Evolutionary conservation across 2,113 vertebrate genomes (phyloP).

Genomic region (Oryctolagus cuniculus): mOryCun1.1 NC_091434.1:149407501-149408000

Average conservation of each 20-base stretch:
- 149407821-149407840: constrained; percentile 36
- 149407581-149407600: constrained; percentile 78
- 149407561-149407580: constrained; percentile 86
- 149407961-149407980: constrained; percentile 73
- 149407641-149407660: constrained; percentile 84
- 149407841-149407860: constrained; percentile 48
- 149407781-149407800: constrained; percentile 66
- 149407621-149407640: constrained; percentile 87
- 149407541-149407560: constrained; percentile 82
- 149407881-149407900: constrained; percentile 29
- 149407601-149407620: constrained; percentile 79
- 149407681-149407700: constrained; percentile 81
- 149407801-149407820: constrained; percentile 54
- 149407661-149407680: constrained; percentile 82
- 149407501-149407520: constrained; percentile 72
- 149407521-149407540: constrained; percentile 76
- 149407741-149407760: constrained; percentile 68
- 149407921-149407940: background rate
- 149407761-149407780: constrained; percentile 74
- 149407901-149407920: constrained; percentile 32
- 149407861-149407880: constrained; percentile 71
- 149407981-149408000: constrained; percentile 82
- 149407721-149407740: constrained; percentile 69
- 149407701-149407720: background rate
- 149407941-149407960: constrained; percentile 61